These are phyloP conservation scores for Orthosia cruda DNA, from an alignment of 2,888 invertebrate genomes.

Conservation along the genomic window DNA sequence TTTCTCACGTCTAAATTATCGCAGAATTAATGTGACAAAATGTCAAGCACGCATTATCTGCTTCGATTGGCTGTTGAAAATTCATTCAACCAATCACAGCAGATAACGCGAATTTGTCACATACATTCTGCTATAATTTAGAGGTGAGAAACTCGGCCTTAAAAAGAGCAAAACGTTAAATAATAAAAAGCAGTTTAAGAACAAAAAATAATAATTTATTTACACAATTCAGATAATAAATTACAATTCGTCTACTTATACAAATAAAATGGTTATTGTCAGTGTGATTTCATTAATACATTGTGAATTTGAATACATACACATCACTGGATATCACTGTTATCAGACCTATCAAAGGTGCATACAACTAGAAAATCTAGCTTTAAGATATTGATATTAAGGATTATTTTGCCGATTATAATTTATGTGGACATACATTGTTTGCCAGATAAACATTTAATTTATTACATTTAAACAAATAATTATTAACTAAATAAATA, in stretches of 20 bases:
- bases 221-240: constrained; percentile 60
- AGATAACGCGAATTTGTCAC: too few relatives aligned
- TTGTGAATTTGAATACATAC: constrained; percentile 36
- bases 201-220: constrained; percentile 63
- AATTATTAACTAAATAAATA: constrained; percentile 10
- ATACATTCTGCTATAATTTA: too few relatives aligned
- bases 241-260: constrained; percentile 63
- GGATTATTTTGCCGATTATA: neutral
- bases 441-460: constrained; percentile 1
- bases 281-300: constrained; percentile 49
- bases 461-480: too few relatives aligned
- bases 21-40: too few relatives aligned
- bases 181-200: constrained; percentile 21
- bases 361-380: neutral
- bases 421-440: neutral
- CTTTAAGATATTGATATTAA: neutral
- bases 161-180: neutral
- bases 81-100: too few relatives aligned
- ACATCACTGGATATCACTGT: neutral
- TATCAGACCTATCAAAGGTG: constrained; percentile 6
- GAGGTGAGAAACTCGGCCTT: too few relatives aligned
- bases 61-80: too few relatives aligned
- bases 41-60: too few relatives aligned
- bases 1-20: too few relatives aligned
- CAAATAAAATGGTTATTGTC: constrained; percentile 61